Evolutionary conservation across 2,888 invertebrate species (phyloP), one percentile per base, ranked within the genome.

Genomic region (Drosophila prolongata): DNA sequence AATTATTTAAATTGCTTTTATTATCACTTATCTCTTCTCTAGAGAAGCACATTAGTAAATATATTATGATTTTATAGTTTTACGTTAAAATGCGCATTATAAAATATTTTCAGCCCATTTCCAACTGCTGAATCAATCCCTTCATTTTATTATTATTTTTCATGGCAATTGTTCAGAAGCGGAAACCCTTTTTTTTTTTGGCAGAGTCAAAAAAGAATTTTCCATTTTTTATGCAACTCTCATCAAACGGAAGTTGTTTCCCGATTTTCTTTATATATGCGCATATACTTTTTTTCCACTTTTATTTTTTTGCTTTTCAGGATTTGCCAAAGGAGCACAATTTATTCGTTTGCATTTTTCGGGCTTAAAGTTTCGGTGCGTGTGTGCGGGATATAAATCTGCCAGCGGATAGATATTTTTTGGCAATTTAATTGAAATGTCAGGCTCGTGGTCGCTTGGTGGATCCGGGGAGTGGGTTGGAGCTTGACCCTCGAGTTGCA

Each of bases 351-450:
- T 62, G 47, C 52, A 40, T 54, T 67, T 60, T 27, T 34, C 30
- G 37, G 24, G 50, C 50, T 54, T 54, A 46, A 71, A 71, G 38
- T 19, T 19, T 61, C 30, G 30, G 30, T 27, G 40, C 30, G 46
- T 34, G 13, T 68, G 43, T 40, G 50, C 24, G 43, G 38, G 57
- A 16, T 71, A 72, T 66, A 66, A 66, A 66, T 66, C 66, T 47
- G 38, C 13, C 68, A 47, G 10, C 24, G 19, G 27, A 67, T 54
- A 67, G 44, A 66, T 72, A 58, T 76, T 60, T 76, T 72, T 73
- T 60, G 75, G 70, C 68, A 65, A 73, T 77, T 77, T 61, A 61
- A 73, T 61, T 65, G 73, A 76, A 76, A 76, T 77, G 73, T 65
- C 73, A 73, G 77, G 73, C 76, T 69, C 76, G 69, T 77, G 76